A percentile compares a stretch with the other conserved stretches of the same genome.
Conservation (phyloP, 1,140 invertebrate genomes). For the Drosophila auraria region DNA sequence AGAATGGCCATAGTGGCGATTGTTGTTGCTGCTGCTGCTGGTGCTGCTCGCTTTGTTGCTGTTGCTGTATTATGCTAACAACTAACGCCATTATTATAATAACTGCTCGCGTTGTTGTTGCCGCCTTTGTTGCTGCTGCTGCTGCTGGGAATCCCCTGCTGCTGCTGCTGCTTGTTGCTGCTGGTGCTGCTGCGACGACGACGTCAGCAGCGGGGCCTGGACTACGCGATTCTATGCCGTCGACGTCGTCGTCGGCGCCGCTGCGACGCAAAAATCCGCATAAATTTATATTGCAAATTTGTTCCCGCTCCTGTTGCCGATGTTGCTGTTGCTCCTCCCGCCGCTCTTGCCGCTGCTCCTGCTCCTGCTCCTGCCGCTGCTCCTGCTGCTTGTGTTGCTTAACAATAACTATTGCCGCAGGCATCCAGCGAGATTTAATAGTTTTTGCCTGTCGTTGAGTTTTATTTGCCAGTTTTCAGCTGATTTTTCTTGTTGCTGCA, state of each 20-base stretch:
- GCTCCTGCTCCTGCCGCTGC: constrained; percentile 32
- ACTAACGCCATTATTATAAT: constrained; percentile 77
- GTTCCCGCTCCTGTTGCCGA: constrained; percentile 25
- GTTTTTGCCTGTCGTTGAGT: constrained; percentile 58
- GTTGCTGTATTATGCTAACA: constrained; percentile 75
- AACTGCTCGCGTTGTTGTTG: constrained; percentile 52
- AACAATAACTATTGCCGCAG: constrained; percentile 70
- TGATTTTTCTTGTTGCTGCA: constrained; percentile 55
- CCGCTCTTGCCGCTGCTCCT: constrained; percentile 21
- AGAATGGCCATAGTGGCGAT: constrained; percentile 63
- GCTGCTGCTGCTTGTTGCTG: constrained; percentile 16
- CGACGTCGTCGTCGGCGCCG: constrained; percentile 56
- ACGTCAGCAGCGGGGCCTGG: constrained; percentile 42
- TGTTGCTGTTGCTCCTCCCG: constrained; percentile 13
- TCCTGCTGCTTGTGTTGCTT: constrained; percentile 50
- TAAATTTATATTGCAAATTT: constrained; percentile 67
- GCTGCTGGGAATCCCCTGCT: constrained; percentile 9
- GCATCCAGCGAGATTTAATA: constrained; percentile 72
- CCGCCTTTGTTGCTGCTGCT: constrained; percentile 1
- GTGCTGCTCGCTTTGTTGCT: constrained; percentile 33
- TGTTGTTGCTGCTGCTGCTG: constrained; percentile 33
- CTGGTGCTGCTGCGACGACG: constrained; percentile 19
- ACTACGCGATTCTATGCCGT: constrained; percentile 45
- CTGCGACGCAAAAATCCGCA: constrained; percentile 53
- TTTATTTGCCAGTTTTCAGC: constrained; percentile 59